Conservation (phyloP, 2,113 vertebrate genomes). For the Vulpes ferrilata region DNA sequence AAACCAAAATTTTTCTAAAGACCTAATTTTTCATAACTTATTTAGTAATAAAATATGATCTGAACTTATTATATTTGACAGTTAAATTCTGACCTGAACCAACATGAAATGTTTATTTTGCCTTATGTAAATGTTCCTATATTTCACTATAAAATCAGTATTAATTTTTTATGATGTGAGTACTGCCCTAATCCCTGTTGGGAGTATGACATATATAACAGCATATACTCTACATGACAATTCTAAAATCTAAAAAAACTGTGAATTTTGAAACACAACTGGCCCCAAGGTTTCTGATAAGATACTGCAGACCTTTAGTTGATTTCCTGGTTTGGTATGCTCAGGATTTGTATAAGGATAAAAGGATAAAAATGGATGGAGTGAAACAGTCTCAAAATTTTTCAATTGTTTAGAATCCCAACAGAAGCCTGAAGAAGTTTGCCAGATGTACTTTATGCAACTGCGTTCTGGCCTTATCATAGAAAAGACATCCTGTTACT, state of each 20-base stretch:
- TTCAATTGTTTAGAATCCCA: constrained; percentile 65
- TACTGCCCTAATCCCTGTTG: neutral
- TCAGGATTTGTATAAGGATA: constrained; percentile 33
- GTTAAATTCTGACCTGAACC: constrained; percentile 43
- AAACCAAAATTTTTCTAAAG: constrained; percentile 1
- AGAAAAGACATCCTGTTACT: constrained; percentile 7
- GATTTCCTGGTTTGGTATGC: neutral
- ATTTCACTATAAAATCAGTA: constrained; percentile 9
- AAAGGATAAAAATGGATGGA: constrained; percentile 35
- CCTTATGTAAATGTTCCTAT: neutral
- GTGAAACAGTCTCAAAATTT: neutral
- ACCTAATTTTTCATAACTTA: neutral
- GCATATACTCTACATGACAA: neutral
- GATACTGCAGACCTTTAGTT: neutral
- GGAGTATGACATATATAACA: neutral
- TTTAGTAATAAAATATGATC: constrained; percentile 35
- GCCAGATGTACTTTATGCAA: constrained; percentile 39
- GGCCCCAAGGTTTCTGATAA: neutral
- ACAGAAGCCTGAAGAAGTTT: constrained; percentile 7
- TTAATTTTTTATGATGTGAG: constrained; percentile 1
- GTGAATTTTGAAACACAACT: neutral
- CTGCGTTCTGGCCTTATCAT: constrained; percentile 64
- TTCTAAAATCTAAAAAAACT: constrained; percentile 38
- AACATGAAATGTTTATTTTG: constrained; percentile 4
- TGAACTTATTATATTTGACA: neutral